Conservation (phyloP, 2,113 vertebrate species). For the Aphyosemion australe region DNA sequence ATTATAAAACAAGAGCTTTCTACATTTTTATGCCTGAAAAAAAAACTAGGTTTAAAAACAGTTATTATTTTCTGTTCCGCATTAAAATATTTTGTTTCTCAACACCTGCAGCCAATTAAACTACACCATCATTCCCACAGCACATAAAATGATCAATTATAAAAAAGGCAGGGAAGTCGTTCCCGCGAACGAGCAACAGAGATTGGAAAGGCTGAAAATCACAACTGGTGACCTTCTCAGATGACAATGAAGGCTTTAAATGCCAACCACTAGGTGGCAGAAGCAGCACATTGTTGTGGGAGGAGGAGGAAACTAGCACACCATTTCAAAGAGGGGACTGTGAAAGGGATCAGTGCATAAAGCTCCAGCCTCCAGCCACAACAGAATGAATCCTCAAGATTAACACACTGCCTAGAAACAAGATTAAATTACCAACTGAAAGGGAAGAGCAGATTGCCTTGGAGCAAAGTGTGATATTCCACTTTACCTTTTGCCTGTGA, state of each 20-base stretch:
- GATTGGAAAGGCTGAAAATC: slow-evolving; percentile 45
- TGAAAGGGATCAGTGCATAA: slow-evolving; percentile 36
- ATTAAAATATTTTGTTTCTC: slow-evolving; percentile 23
- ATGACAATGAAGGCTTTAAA: slow-evolving; percentile 49
- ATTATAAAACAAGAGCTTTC: slow-evolving; percentile 33
- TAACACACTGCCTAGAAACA: neutral
- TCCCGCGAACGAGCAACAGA: slow-evolving; percentile 34
- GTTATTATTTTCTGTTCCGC: slow-evolving; percentile 15
- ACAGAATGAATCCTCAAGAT: neutral
- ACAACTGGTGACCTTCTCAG: slow-evolving; percentile 52
- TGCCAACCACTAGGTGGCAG: slow-evolving; percentile 77
- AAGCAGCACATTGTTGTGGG: slow-evolving; percentile 65
- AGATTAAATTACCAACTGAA: slow-evolving; percentile 11
- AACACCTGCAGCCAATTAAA: slow-evolving; percentile 19
- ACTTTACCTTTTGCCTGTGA: slow-evolving; percentile 92
- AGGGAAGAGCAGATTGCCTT: neutral
- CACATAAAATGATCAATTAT: neutral
- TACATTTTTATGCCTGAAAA: slow-evolving; percentile 19
- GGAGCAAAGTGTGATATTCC: neutral
- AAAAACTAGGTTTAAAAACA: slow-evolving; percentile 19
- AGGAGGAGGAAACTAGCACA: neutral
- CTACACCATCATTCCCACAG: neutral
- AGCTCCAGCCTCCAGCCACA: slow-evolving; percentile 9
- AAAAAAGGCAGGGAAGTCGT: slow-evolving; percentile 2
- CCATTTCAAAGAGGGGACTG: slow-evolving; percentile 27